Conservation (phyloP, 2,888 invertebrate genomes). For the Temnothorax rugatulus region DNA sequence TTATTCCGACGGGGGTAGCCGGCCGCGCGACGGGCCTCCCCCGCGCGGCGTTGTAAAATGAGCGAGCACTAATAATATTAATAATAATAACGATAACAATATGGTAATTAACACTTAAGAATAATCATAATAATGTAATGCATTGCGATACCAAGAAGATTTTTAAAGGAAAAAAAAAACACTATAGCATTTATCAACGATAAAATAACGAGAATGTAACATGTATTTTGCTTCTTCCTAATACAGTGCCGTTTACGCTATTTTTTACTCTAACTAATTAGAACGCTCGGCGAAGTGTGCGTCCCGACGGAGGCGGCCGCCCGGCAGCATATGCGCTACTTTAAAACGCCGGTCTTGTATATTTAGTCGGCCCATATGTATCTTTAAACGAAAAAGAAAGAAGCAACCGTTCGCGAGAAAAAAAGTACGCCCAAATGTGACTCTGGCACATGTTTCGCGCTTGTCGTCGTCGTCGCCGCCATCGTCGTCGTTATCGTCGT, state of each 20-base stretch:
- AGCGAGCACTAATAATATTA: constrained; percentile 72
- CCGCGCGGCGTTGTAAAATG: constrained; percentile 72
- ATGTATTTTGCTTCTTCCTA: constrained; percentile 86
- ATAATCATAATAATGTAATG: constrained; percentile 71
- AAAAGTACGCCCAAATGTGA: constrained; percentile 53
- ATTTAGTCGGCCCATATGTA: constrained; percentile 57
- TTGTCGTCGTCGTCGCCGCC: not conserved
- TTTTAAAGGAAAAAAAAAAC: constrained; percentile 70
- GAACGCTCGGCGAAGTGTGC: constrained; percentile 66
- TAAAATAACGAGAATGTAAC: constrained; percentile 84
- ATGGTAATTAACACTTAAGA: constrained; percentile 58
- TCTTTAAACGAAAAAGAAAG: constrained; percentile 22
- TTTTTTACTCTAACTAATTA: constrained; percentile 85
- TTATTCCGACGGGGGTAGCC: constrained; percentile 47
- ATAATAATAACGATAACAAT: constrained; percentile 67
- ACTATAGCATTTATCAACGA: constrained; percentile 85
- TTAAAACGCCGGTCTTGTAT: constrained; percentile 55
- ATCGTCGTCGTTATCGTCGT: not conserved
- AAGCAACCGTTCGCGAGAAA: constrained; percentile 20
- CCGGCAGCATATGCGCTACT: constrained; percentile 58
- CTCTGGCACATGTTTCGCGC: constrained; percentile 42
- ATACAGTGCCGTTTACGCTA: constrained; percentile 86
- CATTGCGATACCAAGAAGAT: constrained; percentile 73
- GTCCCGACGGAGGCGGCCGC: constrained; percentile 36
- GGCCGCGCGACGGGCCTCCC: constrained; percentile 50